Conservation (phyloP, 2,888 invertebrate genomes). For the Dione vanillae region DNA sequence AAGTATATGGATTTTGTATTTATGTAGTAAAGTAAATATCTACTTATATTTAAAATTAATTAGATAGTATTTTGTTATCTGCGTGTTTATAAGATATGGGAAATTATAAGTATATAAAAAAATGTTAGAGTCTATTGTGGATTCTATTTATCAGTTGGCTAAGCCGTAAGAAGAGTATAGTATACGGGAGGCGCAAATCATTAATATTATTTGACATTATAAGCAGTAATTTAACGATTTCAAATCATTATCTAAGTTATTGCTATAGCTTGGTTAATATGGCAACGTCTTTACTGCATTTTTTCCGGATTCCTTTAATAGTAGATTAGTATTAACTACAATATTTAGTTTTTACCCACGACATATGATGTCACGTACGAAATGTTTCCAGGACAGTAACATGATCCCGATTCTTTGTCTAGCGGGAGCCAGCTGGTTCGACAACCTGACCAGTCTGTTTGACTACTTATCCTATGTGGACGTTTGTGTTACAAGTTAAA, state of each 20-base stretch:
- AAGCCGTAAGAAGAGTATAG: no score
- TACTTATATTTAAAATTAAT: no score
- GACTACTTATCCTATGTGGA: constrained; percentile 72
- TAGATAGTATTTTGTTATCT: no score
- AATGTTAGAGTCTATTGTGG: no score
- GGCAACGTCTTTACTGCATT: neutral
- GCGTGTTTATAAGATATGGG: no score
- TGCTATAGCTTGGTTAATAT: neutral
- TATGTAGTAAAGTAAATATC: no score
- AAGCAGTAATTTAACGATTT: neutral
- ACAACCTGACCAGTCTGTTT: constrained; percentile 77
- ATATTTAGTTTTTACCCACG: constrained; percentile 64
- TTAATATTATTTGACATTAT: neutral
- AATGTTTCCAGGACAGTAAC: constrained; percentile 66
- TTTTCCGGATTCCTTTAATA: neutral
- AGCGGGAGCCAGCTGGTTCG: constrained; percentile 64
- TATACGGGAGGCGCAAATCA: no score
- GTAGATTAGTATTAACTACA: neutral
- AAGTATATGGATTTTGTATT: no score
- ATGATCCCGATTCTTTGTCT: constrained; percentile 68
- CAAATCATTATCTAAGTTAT: neutral
- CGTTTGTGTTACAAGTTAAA: constrained; percentile 67
- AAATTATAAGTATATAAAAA: no score
- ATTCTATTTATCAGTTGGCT: no score
- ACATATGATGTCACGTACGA: constrained; percentile 70